Evolutionary conservation across 1,140 invertebrate species (phyloP), one percentile per base, ranked within the genome.

Genomic region (Aphaenogaster floridana): DNA sequence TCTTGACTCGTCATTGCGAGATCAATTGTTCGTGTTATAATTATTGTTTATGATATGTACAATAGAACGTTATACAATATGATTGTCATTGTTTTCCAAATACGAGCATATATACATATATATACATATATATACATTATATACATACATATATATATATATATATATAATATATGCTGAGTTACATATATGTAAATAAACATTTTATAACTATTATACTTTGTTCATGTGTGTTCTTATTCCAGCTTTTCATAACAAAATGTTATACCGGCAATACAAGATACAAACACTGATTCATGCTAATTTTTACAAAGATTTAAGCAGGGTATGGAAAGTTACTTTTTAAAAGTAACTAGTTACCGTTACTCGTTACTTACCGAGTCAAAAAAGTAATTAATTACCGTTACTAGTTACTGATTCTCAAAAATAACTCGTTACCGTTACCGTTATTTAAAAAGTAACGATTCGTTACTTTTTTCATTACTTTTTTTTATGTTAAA

Each of bases 131-230:
- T 39, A 13, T 17, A 15, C 45, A 74, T 45, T 21, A 21, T 21
- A 21, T 21, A 21, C 0, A 21, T 21, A 21, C 21, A 21, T 21
- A 21, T 28, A 28, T 36, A 45, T 36, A 13, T 36, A 11, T 2
- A 21, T 11, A 13, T 15, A 9, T 39, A 13, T 17, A 15, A 45
- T 91, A 93, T 91, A 91, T 91, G 81, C 66, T 92, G 77, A 92
- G 91, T 93, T 93, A 91, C 88, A 93, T 83, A 87, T 89, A 86
- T 93, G 91, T 93, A 92, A 93, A 93, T 93, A 93, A 93, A 93
- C 93, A 93, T 93, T 93, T 93, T 93, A 91, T 93, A 93, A 93
- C 91, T 92, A 91, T 88, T 84, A 92, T 7, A 87, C 68, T 52
- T 59, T 61, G 42, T 61, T 3, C 34, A 84, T 59, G 61, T 28